Evolutionary conservation across 2,888 invertebrate species (phyloP), one percentile per base, ranked within the genome.

Genomic region (Myopa testacea): DNA sequence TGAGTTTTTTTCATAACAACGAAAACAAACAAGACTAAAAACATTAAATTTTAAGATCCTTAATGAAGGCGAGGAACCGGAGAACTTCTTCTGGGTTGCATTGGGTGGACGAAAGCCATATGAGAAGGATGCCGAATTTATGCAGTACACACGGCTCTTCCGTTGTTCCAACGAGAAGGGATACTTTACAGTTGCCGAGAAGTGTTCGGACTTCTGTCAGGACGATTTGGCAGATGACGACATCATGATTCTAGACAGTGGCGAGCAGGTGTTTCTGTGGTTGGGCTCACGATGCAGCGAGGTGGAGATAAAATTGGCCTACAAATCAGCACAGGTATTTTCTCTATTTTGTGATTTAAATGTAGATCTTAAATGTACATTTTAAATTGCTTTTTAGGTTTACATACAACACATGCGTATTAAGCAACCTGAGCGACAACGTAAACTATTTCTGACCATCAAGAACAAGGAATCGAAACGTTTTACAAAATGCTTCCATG

Each of bases 141-240:
- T 99, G 94, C 93, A 95, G 86, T 96, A 93, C 89, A 96, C 98
- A 2, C 92, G 99, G 71, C 91, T 99, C 60, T 99, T 99, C 91
- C 93, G 99, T 76, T 99, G 99, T 90, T 99, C 99, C 68, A 99
- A 99, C 89, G 99, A 99, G 88, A 98, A 98, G 88, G 99, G 99
- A 6, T 99, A 98, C 90, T 99, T 99, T 89, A 96, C 96, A 0
- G 98, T 99, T 62, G 98, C 98, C 0, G 99, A 99, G 90, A 99
- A 99, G 88, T 99, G 99, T 90, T 85, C 89, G 0, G 89, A 88
- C 79, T 88, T 88, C 83, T 90, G 91, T 72, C 89, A 98, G 95
- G 99, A 99, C 88, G 99, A 99, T 90, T 91, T 99, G 83, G 98
- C 98, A 1, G 99, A 99, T 90, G 99, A 99, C 88, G 99, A 99